Evolutionary conservation across 1,140 invertebrate species (phyloP).

Genomic region (Mylabris phalerata): DNA sequence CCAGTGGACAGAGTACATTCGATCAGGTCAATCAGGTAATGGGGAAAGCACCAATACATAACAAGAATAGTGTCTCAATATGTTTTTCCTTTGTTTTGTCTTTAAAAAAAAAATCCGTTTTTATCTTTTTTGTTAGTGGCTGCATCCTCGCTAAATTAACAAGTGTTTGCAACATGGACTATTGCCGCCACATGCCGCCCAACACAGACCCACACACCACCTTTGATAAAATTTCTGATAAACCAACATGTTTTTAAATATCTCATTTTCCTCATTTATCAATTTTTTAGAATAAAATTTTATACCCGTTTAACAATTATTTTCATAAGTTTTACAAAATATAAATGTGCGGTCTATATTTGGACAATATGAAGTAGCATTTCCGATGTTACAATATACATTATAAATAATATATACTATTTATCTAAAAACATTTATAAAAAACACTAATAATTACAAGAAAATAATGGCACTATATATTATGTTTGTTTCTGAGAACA

Average conservation of each 20-base stretch:
- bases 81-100: not conserved
- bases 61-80: conserved; percentile 21
- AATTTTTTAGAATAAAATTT: too few relatives aligned
- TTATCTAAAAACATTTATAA: conserved; percentile 42
- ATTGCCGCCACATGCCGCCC: too few relatives aligned
- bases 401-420: conserved; percentile 40
- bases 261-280: too few relatives aligned
- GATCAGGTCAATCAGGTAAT: conserved; percentile 23
- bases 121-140: conserved; percentile 30
- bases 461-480: conserved; percentile 42
- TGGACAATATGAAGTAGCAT: too few relatives aligned
- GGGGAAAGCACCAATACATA: conserved; percentile 39
- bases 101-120: too few relatives aligned
- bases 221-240: too few relatives aligned
- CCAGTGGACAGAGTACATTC: conserved; percentile 38
- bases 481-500: conserved; percentile 33
- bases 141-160: conserved; percentile 41
- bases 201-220: too few relatives aligned
- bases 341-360: too few relatives aligned
- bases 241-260: not conserved
- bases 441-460: conserved; percentile 40
- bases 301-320: too few relatives aligned
- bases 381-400: conserved; percentile 14
- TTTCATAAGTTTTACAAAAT: too few relatives aligned
- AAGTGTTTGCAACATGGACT: conserved; percentile 27